phyloP scores from a whole-genome alignment of 2,113 vertebrate genomes.

The Lepus americanus region DNA sequence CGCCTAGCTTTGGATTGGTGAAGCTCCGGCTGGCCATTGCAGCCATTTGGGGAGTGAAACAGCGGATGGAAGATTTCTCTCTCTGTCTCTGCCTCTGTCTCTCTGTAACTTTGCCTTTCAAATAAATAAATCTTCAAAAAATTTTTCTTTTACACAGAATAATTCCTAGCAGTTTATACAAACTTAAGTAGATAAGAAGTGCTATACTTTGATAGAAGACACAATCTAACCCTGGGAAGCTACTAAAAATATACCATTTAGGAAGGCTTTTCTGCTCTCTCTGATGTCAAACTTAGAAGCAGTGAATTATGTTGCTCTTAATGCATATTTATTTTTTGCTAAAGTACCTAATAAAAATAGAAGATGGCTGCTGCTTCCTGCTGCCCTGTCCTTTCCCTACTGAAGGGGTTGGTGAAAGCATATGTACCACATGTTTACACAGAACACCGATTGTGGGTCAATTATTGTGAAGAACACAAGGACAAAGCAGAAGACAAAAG shows the following conservation, averaged over 20 bases:
- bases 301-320: background rate
- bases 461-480: background rate
- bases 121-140: no score
- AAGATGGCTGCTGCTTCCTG: background rate
- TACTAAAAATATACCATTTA: conserved; percentile 5
- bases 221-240: background rate
- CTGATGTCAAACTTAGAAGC: background rate
- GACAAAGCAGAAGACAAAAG: background rate
- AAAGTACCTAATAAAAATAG: background rate
- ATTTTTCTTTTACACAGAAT: background rate
- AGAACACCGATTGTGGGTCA: conserved; percentile 22
- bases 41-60: no score
- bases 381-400: background rate
- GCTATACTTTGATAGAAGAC: background rate
- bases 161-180: background rate
- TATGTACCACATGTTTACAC: background rate
- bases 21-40: no score
- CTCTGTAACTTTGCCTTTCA: no score
- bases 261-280: background rate
- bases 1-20: no score
- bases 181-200: background rate
- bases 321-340: background rate
- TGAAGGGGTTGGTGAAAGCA: background rate
- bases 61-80: no score
- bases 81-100: no score